Evolutionary conservation across 2,797 vertebrate species (phyloP).

Genomic region (Acridotheres tristis): DNA sequence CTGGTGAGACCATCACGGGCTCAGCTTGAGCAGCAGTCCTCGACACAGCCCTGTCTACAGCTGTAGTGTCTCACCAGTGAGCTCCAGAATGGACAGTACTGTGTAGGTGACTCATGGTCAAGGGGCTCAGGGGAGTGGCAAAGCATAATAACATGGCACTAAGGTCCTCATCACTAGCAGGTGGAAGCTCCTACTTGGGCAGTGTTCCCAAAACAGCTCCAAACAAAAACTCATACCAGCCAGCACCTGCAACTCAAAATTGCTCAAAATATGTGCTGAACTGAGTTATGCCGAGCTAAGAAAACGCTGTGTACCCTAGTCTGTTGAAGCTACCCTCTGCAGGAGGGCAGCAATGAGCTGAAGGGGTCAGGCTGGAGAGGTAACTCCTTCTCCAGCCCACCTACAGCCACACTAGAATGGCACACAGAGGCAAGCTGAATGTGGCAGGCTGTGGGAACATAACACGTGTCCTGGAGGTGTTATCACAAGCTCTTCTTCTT

Average conservation of each 20-base stretch:
- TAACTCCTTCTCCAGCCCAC: neutral
- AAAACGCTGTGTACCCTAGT: neutral
- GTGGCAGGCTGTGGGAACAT: neutral
- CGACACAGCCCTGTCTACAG: neutral
- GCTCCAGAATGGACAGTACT: neutral
- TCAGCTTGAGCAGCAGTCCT: neutral
- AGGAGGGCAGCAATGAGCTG: neutral
- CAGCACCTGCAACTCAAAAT: neutral
- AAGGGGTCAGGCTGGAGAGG: neutral
- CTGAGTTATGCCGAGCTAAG: rapidly evolving
- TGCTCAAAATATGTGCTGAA: neutral
- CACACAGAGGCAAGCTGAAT: neutral
- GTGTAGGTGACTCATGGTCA: rapidly evolving
- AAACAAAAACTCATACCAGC: neutral
- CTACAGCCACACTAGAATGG: neutral
- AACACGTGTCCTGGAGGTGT: rapidly evolving
- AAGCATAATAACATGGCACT: neutral
- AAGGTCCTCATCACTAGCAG: neutral
- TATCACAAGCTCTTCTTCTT: neutral
- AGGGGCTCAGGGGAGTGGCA: neutral
- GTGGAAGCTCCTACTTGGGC: neutral
- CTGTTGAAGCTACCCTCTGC: neutral
- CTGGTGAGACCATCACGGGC: neutral
- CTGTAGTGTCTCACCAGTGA: rapidly evolving
- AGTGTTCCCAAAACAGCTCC: neutral